Base-by-base conservation (phyloP, 2,113 vertebrate species). In the Coracopsis vasa region DNA sequence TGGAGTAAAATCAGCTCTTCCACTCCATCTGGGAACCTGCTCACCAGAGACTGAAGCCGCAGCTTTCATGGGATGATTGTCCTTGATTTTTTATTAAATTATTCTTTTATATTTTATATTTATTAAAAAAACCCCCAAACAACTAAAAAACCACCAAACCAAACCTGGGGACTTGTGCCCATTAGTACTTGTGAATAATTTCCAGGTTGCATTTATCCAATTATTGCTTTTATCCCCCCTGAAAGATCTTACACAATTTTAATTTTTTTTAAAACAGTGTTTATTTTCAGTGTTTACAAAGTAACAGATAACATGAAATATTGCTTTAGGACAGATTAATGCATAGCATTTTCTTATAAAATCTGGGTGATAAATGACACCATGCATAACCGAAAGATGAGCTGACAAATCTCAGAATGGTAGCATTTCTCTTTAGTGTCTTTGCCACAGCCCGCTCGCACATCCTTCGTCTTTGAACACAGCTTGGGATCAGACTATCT, bases 391-490 rank as follows among this genome's bases (percentile, higher is more conserved):
- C 94, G 92, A 96, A 86, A 84, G 77, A 87, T 81, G 91, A 90
- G 73, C 77, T 94, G 92, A 92, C 72, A 82, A 87, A 91, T 71
- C 44, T 86, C 56, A 45, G 80, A 93, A 92, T 65, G 83, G 88
- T 37, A 90, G n/a, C 16, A 0, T 27, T 77, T 90, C 78, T 70
- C 88, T 94, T 89, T 92, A 73, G 86, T 78, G 78, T 85, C 77
- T 65, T 94, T 89, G 61, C 70, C 78, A 61, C 58, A 80, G 74
- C 89, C 48, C 25, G 60, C 45, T 94, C 9, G 1, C 80, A 81
- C 73, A 88, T 92, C 37, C 58, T 83, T 92, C n/a, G 41, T 90
- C 88, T 94, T 74, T 92, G 61, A 96, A 65, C 82, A 82, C 56
- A 89, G 80, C 61, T 84, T 88, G 64, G 64, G 73, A 90, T 91